Evolutionary conservation across 1,140 invertebrate genomes (phyloP).

Genomic region (Drosophila lacteicornis): DNA sequence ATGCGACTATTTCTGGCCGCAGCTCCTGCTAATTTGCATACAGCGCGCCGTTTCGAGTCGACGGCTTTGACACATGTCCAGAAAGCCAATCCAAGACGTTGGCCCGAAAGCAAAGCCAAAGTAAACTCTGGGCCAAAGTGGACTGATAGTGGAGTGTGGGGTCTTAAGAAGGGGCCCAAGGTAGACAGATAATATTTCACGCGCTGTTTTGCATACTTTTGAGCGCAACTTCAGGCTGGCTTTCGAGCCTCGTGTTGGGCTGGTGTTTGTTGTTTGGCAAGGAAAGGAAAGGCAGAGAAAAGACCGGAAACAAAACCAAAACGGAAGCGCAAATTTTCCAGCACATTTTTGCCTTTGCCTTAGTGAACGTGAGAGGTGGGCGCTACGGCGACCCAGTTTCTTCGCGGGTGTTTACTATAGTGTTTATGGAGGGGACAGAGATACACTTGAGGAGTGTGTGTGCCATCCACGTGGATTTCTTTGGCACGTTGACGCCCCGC

Average conservation of each 20-base stretch:
- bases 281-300: constrained; percentile 49
- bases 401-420: constrained; percentile 31
- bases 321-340: constrained; percentile 83
- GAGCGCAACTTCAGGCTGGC: not conserved
- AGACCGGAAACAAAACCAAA: constrained; percentile 83
- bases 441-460: constrained; percentile 22
- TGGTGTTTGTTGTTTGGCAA: constrained; percentile 27
- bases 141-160: not conserved
- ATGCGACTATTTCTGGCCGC: constrained; percentile 59
- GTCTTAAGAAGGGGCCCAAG: constrained; percentile 26
- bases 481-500: constrained; percentile 36
- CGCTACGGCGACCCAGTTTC: constrained; percentile 46
- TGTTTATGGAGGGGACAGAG: constrained; percentile 23
- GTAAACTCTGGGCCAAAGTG: constrained; percentile 26
- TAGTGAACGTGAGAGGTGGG: not conserved
- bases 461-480: constrained; percentile 16
- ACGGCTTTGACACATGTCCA: constrained; percentile 79
- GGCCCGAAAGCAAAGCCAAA: constrained; percentile 48
- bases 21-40: constrained; percentile 67
- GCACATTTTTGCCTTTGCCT: constrained; percentile 70
- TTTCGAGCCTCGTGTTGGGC: constrained; percentile 2
- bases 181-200: constrained; percentile 83
- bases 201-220: constrained; percentile 76
- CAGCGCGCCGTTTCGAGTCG: constrained; percentile 37
- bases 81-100: constrained; percentile 61